Evolutionary conservation across 2,888 invertebrate genomes (phyloP), one percentile per base, ranked within the genome.

Genomic region (Euphydryas editha): DNA sequence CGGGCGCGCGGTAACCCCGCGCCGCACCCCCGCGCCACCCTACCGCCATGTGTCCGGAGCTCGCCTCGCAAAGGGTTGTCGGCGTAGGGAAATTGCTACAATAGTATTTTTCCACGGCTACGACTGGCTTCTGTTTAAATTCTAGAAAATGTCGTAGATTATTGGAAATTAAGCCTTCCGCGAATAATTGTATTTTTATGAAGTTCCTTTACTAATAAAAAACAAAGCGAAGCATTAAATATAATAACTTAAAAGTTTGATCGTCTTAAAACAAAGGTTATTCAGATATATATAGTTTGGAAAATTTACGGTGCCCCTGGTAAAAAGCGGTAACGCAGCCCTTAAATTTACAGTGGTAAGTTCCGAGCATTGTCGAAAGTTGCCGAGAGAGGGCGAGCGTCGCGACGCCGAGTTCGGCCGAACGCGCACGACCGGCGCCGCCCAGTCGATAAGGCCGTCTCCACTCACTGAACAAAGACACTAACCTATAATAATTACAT

Each of bases 361-460:
- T 67, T 73, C 81, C 90, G 91, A 88, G 75, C 69, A 66, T 54
- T 62, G 67, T 77, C 92, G 92, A 90, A 77, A 74, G 73, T 56
- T 72, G 69, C 75, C 85, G 84, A 86, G 75, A 61, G 74, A 73
- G 75, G 75, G 82, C 83, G 88, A 88, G 76, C 81, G 81, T 76
- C 72, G 76, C 76, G 77, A 75, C 75, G 72, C 76, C 85, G 85
- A 86, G 76, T 69, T 75, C 77, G 79, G 72, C 81, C 83, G 88
- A 90, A 76, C 83, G 81, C 81, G 82, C 81, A 80, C 86, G 82
- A 85, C 81, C 84, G 90, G 90, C 88, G 89, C 92, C 92, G 92
- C 93, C 92, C 90, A 93, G 93, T 93, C 93, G 92, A 93, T 93
- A 93, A 89, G 92, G 89, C 88, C 85, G 87, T 88, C 90, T 91